Evolutionary conservation across 2,888 invertebrate species (phyloP).

Genomic region (Cantharis nigra): DNA sequence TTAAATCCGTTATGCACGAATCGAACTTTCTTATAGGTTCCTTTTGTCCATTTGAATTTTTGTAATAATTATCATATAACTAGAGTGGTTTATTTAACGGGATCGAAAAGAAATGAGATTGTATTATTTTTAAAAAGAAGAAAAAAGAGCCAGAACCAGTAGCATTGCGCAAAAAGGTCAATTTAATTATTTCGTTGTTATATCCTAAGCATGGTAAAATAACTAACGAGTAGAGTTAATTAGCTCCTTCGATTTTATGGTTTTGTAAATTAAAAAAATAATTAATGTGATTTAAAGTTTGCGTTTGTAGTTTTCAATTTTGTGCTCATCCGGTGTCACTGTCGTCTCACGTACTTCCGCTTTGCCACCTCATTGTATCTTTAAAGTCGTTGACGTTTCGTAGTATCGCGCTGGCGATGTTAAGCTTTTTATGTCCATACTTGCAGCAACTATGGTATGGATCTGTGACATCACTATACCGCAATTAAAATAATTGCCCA

Average conservation of each 20-base stretch:
- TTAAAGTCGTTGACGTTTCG: constrained; percentile 38
- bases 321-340: constrained; percentile 37
- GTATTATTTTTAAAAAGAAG: neutral
- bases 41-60: neutral
- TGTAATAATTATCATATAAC: neutral
- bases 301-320: constrained; percentile 28
- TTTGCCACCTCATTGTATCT: constrained; percentile 33
- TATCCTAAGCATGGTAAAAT: neutral
- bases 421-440: constrained; percentile 8
- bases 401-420: constrained; percentile 2
- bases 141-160: neutral
- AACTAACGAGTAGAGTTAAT: neutral
- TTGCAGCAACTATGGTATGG: neutral
- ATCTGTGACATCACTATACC: constrained; percentile 6
- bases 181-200: neutral
- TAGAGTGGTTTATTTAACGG: neutral
- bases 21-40: neutral
- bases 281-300: neutral
- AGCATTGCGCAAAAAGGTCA: neutral
- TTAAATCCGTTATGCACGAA: neutral
- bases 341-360: constrained; percentile 39
- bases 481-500: constrained; percentile 15
- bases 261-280: neutral
- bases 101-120: neutral
- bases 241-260: neutral